These are phyloP conservation scores for Sardina pilchardus DNA, from an alignment of 2,113 vertebrate species.

Conservation along the genomic window DNA sequence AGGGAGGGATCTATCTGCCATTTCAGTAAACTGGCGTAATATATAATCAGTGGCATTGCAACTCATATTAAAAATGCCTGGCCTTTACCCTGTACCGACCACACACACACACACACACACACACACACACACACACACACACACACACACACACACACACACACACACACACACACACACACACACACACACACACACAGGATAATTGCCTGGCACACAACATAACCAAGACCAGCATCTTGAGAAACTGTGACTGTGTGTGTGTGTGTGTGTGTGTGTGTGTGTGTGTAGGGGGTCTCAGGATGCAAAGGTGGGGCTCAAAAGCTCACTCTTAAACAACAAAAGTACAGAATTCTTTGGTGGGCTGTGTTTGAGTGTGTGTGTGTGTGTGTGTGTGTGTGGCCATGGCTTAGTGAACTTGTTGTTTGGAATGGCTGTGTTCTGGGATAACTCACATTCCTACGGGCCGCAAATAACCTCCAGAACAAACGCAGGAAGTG, in stretches of 20 bases:
- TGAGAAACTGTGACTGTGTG: not conserved
- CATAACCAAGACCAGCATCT: not conserved
- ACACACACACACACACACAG: not conserved
- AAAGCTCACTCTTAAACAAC: constrained; percentile 43
- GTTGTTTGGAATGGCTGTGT: constrained; percentile 54
- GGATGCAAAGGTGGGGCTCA: constrained; percentile 48
- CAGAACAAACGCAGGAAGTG: constrained; percentile 53
- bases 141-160: not conserved
- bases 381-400: too few relatives aligned
- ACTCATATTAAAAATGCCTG: too few relatives aligned
- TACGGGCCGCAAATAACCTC: constrained; percentile 42
- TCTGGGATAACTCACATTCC: constrained; percentile 42
- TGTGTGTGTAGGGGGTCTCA: constrained; percentile 3
- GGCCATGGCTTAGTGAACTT: constrained; percentile 42
- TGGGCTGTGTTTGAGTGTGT: constrained; percentile 3
- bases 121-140: not conserved
- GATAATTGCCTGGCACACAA: not conserved
- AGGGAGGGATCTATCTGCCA: not conserved
- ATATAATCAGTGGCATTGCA: too few relatives aligned
- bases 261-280: constrained; percentile 2
- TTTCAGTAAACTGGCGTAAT: too few relatives aligned
- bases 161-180: not conserved
- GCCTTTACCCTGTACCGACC: too few relatives aligned
- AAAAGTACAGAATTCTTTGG: constrained; percentile 27
- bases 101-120: too few relatives aligned